Base-by-base conservation (phyloP, 2,113 vertebrate genomes). In the Lepus americanus region DNA sequence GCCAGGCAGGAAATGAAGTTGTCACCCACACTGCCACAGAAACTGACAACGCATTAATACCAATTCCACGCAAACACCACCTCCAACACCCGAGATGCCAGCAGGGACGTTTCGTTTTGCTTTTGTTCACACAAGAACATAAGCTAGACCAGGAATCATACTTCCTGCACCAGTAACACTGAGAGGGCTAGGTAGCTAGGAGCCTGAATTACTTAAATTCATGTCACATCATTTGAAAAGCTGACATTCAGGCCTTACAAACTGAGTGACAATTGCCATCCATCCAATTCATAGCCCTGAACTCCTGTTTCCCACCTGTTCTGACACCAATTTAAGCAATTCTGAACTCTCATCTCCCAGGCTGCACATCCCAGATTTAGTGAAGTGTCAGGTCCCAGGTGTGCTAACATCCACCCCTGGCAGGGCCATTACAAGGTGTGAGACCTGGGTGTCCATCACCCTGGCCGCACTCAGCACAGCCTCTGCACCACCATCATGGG, bases 321-420 rank as follows among this genome's bases (percentile, higher is more conserved):
- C 92, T 96, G 96, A 95, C 8, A 84, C 96, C 97, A 98, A 98
- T 98, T 98, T 97, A 98, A 98, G 97, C 97, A 97, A 97, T 97
- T 97, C 96, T 97, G 97, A 98, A 98, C 98, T 97, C 96, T 97
- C 76, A 94, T 97, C 97, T 97, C 89, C 0, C 0, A 55, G 53
- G 95, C 96, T 94, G 96, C 97, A 97, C 33, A 86, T 96, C 87
- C 96, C 95, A 78, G 95, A 96, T 97, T 96, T 97, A 97, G 87
- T 94, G 96, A 97, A 92, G 92, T 82, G 82, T 98, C 98, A 97
- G 94, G 66, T 94, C 91, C 82, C 96, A 97, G 97, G 94, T 98
- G 97, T 97, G 95, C 89, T 96, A 96, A 96, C 89, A 96, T 94
- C 94, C 88, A 86, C 77, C 94, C 91, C 96, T 87, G 90, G 90